phyloP scores from a whole-genome alignment of 2,888 invertebrate genomes.

The Elmis aenea region DNA sequence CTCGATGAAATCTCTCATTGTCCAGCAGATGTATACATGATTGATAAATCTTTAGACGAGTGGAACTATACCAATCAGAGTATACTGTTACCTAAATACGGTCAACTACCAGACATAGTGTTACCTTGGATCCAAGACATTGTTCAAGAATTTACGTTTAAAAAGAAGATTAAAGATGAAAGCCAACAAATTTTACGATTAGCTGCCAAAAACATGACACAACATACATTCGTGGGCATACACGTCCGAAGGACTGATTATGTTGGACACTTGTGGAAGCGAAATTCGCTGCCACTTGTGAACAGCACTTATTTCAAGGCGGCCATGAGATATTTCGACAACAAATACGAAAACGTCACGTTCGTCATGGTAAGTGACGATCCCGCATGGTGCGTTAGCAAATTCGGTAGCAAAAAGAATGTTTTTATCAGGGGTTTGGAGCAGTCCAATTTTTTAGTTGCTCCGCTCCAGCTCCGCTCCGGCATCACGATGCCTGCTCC shows the following conservation, averaged over 20 bases:
- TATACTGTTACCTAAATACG: constrained; percentile 13
- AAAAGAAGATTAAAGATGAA: neutral
- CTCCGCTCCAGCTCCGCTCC: too few relatives aligned
- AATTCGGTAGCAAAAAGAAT: constrained; percentile 40
- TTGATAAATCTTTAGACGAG: neutral
- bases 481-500: too few relatives aligned
- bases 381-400: constrained; percentile 46
- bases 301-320: constrained; percentile 41
- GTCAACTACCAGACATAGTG: constrained; percentile 30
- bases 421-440: too few relatives aligned
- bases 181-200: constrained; percentile 16
- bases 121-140: neutral
- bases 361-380: constrained; percentile 51
- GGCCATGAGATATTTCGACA: constrained; percentile 48
- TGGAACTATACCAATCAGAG: neutral
- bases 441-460: too few relatives aligned
- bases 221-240: constrained; percentile 49
- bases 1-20: neutral
- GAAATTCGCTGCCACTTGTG: constrained; percentile 46
- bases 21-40: neutral
- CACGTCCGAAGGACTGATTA: constrained; percentile 57
- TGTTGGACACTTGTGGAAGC: constrained; percentile 51
- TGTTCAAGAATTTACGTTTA: neutral
- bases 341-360: constrained; percentile 40
- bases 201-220: constrained; percentile 29